phyloP scores from a whole-genome alignment of 2,113 vertebrate genomes.

The Pimephales promelas region DNA sequence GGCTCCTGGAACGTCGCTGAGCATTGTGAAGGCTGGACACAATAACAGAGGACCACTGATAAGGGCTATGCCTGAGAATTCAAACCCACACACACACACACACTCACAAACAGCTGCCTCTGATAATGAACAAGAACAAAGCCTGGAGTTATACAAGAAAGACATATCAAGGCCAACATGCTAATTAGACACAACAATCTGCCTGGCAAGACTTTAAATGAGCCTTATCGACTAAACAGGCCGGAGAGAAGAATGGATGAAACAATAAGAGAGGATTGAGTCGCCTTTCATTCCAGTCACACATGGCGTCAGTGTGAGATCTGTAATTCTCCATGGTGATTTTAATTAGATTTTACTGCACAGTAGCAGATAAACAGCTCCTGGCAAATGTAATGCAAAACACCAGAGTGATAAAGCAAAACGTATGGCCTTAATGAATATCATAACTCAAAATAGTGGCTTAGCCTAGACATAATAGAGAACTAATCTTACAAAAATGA shows the following conservation, averaged over 20 bases:
- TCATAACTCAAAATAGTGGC: background rate
- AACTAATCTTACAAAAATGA: background rate
- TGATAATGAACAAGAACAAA: conserved; percentile 44
- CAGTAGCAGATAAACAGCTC: background rate
- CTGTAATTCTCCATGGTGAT: background rate
- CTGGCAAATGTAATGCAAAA: background rate
- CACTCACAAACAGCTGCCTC: background rate
- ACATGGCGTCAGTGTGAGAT: background rate
- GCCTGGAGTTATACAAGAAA: background rate
- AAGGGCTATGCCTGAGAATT: conserved; percentile 28
- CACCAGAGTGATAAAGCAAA: background rate
- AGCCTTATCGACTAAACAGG: conserved; percentile 13
- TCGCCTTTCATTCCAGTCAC: background rate
- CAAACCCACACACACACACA: conserved; percentile 5
- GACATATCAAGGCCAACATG: conserved; percentile 24
- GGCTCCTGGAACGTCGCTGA: background rate
- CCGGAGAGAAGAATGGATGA: background rate
- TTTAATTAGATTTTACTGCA: background rate
- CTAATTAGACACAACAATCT: conserved; percentile 47
- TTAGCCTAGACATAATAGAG: background rate
- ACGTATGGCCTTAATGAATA: background rate
- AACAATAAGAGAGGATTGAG: background rate
- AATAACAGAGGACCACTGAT: conserved; percentile 36
- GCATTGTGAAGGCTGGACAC: conserved; percentile 37
- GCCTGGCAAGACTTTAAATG: conserved; percentile 37